Evolutionary conservation across 2,888 invertebrate species (phyloP), one percentile per base, ranked within the genome.

Genomic region (Frankliniella fusca): DNA sequence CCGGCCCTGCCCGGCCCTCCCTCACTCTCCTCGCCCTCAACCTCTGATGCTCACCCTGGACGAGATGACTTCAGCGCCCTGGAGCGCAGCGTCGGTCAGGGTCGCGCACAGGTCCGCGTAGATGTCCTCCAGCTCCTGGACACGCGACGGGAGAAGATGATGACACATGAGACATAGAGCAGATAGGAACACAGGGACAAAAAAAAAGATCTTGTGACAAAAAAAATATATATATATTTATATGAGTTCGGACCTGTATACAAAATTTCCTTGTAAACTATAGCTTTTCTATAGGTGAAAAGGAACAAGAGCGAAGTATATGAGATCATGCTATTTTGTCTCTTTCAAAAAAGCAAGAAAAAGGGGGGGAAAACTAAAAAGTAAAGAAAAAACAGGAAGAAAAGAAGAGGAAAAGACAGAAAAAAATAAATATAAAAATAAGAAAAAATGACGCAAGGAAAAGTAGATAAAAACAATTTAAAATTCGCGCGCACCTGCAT

Each of bases 41-140:
- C 61, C 38, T 5, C 38, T 80, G 81, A 76, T 49, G 89, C 91
- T 91, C 90, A 96, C 96, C 92, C 95, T 94, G 85, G 92, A 92
- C 84, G 94, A 92, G 86, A 97, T 92, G 85, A 95, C 92, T 89
- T 95, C 93, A 83, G 96, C 94, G 85, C 95, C 95, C 88, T 96
- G 95, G 86, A 94, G 92, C 86, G 97, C 93, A 48, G 97, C 94
- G 85, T 97, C 96, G 86, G 96, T 93, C 85, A 97, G 92, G 83
- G 95, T 94, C 86, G 94, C 91, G 88, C 95, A 96, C 84, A 97
- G 92, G 87, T 97, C 97, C 85, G 93, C 93, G 89, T 97, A 94
- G 87, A 97, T 95, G 88, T 97, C 97, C 89, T 97, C 96, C 87
- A 97, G 90, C 90, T 97, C 97, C 94, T 97, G 92, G 85, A 38